Base-by-base conservation (phyloP, 1,140 invertebrate species). In the Trichomalopsis sarcophagae region DNA sequence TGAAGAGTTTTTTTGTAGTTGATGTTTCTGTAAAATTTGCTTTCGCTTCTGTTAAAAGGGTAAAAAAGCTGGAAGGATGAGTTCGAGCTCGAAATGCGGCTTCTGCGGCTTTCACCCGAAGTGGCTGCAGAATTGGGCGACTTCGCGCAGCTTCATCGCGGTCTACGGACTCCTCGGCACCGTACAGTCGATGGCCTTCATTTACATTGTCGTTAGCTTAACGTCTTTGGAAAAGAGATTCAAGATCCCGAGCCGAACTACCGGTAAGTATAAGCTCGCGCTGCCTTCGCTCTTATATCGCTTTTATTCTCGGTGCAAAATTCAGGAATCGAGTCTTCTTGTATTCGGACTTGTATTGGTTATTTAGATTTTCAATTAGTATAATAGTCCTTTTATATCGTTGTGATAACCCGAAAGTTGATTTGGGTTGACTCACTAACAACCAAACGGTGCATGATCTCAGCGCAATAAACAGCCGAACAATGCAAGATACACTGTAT, bases 191-290 rank as follows among this genome's bases (percentile, higher is more conserved):
- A 96, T 96, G 95, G 94, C 95, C 40, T 96, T 94, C 87, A 95
- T 96, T 87, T 96, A 96, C 87, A 95, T 96, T 78, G 92, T 95
- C 4, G 94, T 96, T 30, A 95, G 95, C 10, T 89, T 96, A 84
- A 95, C 95, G 40, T 96, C 96, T 2, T 89, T 96, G 84, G 96
- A 96, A 89, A 96, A 95, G 88, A 92, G 96, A 86, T 96, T 96
- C 87, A 96, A 96, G 89, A 95, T 96, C 88, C 95, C 95, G 33
- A 96, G 95, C 89, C 95, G 94, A 89, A 95, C 95, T 4, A 96
- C 95, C 88, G 96, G 96, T 95, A 90, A 92, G 89, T 86, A 47
- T 68, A 50, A 5, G 13, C 17, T 55, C n/a, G 55, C n/a, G 71
- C 27, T 2, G 30, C n/a, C 3, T 69, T 69, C 11, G 69, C 33